Base-by-base conservation (phyloP, 2,888 invertebrate genomes). In the Drosophila emarginata region DNA sequence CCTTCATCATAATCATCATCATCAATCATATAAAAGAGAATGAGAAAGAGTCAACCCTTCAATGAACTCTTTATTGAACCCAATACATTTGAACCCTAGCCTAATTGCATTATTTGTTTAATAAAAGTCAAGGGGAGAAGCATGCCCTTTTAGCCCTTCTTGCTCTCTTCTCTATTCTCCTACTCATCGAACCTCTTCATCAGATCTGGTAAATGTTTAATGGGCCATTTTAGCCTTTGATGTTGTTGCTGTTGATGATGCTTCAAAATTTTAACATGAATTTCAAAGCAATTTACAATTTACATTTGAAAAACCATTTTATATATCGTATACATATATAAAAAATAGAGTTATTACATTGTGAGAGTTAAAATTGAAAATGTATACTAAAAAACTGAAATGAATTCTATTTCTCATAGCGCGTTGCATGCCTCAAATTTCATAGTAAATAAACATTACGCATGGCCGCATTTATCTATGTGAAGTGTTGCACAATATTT, bases 381-480 rank as follows among this genome's bases (percentile, higher is more conserved):
- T 32, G 32, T 32, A 32, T 9, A 32, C 26, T 26, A 5, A 9
- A 32, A 32, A 32, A 32, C 4, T 32, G 11, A 59, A 54, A 62
- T 69, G 67, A 71, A 64, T 69, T 72, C 59, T 80, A 74, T 77
- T 79, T 68, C 77, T 74, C 72, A 80, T 74, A 77, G 67, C n/a
- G 61, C 67, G 65, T 70, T 68, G 81, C 70, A 64, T 76, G 75
- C 68, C 66, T 80, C 67, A 80, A 72, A 80, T 83, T 80, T 78
- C 76, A 76, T 76, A 76, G 67, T 72, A 79, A 86, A 83, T 86
- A 86, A 78, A 86, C 83, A 86, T 86, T 86, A 74, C 83, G 76
- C 80, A 76, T 78, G 64, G 67, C 64, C 76, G 69, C 67, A 73
- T 79, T 56, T 60, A 26, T 54, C 54, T 50, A 50, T 59, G 58